Percentiles rank a stretch among this genome's conserved stretches.
Conservation (phyloP, 2,888 invertebrate genomes). For the Lissonota sp. region DNA sequence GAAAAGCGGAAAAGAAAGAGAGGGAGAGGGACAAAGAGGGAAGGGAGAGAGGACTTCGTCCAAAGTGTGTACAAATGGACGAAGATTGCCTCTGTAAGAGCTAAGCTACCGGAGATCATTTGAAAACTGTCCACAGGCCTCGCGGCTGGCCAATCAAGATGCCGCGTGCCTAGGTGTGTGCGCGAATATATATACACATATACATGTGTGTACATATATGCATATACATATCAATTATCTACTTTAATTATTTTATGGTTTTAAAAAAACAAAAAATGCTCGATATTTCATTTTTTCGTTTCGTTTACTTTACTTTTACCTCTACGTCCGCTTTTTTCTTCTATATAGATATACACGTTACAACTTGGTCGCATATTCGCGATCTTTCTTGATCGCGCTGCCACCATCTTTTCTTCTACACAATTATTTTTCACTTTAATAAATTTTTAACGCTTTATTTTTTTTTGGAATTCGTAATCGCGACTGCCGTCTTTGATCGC, state of each 20-base stretch:
- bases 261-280: conserved; percentile 55
- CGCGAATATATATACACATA: conserved; percentile 9
- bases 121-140: conserved; percentile 84
- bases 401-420: conserved; percentile 39
- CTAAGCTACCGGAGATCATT: conserved; percentile 84
- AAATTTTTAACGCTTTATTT: conserved; percentile 38
- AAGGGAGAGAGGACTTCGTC: conserved; percentile 70
- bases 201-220: not conserved
- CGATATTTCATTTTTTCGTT: conserved; percentile 31
- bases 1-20: conserved; percentile 32
- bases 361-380: conserved; percentile 68
- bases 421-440: conserved; percentile 38
- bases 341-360: conserved; percentile 77
- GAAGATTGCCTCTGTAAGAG: conserved; percentile 80
- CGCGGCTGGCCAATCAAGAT: conserved; percentile 83
- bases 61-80: conserved; percentile 73
- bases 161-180: conserved; percentile 81
- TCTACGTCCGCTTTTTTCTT: conserved; percentile 77
- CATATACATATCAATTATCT: conserved; percentile 80
- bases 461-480: conserved; percentile 58
- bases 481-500: not conserved
- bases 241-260: conserved; percentile 80
- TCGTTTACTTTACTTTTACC: conserved; percentile 63
- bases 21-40: conserved; percentile 52
- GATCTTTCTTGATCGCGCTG: conserved; percentile 48